Percentiles rank a stretch among this genome's conserved stretches.
phyloP scores from a whole-genome alignment of 2,797 vertebrate genomes.

The Spheniscus humboldti region DNA sequence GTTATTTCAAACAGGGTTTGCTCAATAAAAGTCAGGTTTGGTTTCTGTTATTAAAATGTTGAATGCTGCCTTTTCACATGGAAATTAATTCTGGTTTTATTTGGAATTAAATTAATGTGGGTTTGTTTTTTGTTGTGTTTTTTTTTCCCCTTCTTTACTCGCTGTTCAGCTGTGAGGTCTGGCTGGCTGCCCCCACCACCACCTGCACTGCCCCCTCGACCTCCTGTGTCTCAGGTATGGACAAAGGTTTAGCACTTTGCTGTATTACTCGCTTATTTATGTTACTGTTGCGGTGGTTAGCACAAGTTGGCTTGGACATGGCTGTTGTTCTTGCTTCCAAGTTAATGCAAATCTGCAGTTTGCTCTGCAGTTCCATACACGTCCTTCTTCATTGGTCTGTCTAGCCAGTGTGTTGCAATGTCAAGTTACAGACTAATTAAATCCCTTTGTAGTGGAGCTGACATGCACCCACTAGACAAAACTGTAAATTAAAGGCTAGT shows the following conservation, averaged over 20 bases:
- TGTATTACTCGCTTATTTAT: background rate
- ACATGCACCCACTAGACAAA: background rate
- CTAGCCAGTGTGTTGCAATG: background rate
- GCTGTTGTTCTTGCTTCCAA: background rate
- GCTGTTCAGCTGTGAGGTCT: conserved; percentile 78
- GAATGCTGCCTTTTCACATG: background rate
- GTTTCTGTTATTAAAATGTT: background rate
- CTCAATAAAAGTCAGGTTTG: background rate
- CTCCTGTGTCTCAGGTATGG: conserved; percentile 85
- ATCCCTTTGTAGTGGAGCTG: background rate
- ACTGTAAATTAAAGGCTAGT: background rate
- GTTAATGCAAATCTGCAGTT: background rate
- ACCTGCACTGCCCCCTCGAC: conserved; percentile 89
- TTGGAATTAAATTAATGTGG: background rate
- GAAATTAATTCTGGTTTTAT: background rate
- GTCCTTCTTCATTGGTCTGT: background rate
- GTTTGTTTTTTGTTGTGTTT: background rate
- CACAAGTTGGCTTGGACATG: background rate
- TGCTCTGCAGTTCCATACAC: background rate
- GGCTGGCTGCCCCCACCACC: conserved; percentile 87
- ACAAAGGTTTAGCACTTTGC: background rate
- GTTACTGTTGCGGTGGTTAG: background rate
- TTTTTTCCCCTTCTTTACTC: background rate
- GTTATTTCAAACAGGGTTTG: background rate
- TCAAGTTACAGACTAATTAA: background rate